Percentiles rank a stretch among this genome's conserved stretches.
Evolutionary conservation across 2,113 vertebrate genomes (phyloP).

Genomic region (Dromiciops gliroides): DNA sequence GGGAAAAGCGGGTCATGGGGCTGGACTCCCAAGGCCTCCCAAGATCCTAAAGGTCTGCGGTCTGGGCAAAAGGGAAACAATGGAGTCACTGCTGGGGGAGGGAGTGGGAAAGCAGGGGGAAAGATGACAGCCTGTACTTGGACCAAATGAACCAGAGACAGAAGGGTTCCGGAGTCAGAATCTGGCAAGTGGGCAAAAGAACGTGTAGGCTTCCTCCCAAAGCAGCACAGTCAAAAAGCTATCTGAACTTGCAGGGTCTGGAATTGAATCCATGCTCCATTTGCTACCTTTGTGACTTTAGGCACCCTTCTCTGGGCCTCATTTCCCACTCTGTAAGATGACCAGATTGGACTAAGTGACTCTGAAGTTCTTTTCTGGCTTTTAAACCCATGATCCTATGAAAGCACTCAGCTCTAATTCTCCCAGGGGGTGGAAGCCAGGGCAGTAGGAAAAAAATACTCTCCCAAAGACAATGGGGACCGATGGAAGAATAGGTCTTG

Average conservation of each 20-base stretch:
- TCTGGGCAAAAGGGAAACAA: neutral
- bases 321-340: neutral
- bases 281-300: neutral
- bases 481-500: neutral
- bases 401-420: neutral
- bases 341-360: neutral
- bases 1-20: neutral
- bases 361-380: neutral
- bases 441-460: neutral
- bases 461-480: neutral
- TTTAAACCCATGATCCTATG: neutral
- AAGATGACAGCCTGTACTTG: constrained; percentile 20
- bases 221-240: neutral
- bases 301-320: neutral
- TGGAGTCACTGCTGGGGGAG: neutral
- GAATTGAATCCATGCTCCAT: neutral
- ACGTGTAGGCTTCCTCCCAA: neutral
- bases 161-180: neutral
- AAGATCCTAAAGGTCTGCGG: neutral
- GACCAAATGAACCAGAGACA: neutral
- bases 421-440: neutral
- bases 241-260: neutral
- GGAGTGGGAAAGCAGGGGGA: constrained; percentile 8
- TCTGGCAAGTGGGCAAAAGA: neutral
- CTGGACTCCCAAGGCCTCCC: neutral